phyloP scores from a whole-genome alignment of 2,113 vertebrate species.

The Nymphicus hollandicus region DNA sequence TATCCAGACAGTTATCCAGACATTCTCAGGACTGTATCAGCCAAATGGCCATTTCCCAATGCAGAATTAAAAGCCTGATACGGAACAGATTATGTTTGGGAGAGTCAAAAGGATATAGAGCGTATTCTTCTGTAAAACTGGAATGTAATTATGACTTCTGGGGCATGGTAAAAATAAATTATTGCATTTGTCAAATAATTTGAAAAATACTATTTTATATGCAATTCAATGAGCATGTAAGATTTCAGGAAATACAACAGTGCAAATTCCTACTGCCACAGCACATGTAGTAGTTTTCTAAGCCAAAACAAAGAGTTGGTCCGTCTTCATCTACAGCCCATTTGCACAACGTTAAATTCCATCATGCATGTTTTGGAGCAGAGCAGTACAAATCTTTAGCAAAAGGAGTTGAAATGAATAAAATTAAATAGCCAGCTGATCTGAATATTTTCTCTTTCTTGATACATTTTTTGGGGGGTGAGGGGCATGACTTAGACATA shows the following conservation, averaged over 20 bases:
- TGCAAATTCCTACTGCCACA: background rate
- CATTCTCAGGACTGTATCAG: constrained; percentile 18
- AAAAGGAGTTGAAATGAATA: background rate
- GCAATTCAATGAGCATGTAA: fast-evolving
- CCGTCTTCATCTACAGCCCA: background rate
- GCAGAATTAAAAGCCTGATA: constrained; percentile 44
- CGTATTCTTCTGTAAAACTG: background rate
- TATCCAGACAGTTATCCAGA: constrained; percentile 60
- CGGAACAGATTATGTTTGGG: constrained; percentile 41
- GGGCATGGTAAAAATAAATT: background rate
- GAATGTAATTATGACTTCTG: constrained; percentile 1
- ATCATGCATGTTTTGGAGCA: background rate
- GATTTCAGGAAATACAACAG: background rate
- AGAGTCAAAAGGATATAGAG: background rate
- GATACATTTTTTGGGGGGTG: fast-evolving
- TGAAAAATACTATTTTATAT: background rate
- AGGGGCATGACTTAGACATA: background rate
- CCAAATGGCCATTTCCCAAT: constrained; percentile 33
- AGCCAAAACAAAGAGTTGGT: background rate
- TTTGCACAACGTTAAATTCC: background rate
- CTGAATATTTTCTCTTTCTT: background rate
- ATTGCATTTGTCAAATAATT: background rate
- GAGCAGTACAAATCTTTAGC: background rate
- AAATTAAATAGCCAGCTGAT: background rate
- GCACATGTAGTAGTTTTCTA: background rate